A percentile compares a stretch with the other conserved stretches of the same genome.
phyloP scores from a whole-genome alignment of 2,797 vertebrate genomes.

The Takifugu rubripes region DNA sequence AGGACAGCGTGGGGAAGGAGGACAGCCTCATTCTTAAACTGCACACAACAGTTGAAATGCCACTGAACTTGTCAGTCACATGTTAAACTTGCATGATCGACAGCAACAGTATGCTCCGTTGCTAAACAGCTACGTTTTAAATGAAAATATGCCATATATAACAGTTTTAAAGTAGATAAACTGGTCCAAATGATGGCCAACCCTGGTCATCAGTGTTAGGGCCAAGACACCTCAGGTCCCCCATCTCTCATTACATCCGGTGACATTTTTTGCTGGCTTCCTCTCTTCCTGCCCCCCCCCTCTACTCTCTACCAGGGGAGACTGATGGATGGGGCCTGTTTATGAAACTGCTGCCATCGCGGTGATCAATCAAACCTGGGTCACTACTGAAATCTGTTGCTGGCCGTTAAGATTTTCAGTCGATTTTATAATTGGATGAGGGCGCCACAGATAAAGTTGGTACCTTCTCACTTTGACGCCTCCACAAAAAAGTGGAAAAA shows the following conservation, averaged over 20 bases:
- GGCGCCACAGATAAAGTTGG: slow-evolving; percentile 27
- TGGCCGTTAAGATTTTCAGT: slow-evolving; percentile 37
- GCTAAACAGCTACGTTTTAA: background rate
- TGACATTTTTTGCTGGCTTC: slow-evolving; percentile 70
- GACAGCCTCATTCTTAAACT: slow-evolving; percentile 45
- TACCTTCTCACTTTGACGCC: background rate
- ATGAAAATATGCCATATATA: background rate
- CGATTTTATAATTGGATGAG: slow-evolving; percentile 34
- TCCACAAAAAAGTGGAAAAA: too few species aligned
- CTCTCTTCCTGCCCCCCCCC: slow-evolving; percentile 17
- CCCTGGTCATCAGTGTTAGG: slow-evolving; percentile 59
- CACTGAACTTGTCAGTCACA: slow-evolving; percentile 27
- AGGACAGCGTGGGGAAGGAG: slow-evolving; percentile 19
- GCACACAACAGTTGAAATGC: slow-evolving; percentile 45
- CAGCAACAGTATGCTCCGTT: background rate
- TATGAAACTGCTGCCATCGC: slow-evolving; percentile 78
- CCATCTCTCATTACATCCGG: slow-evolving; percentile 32
- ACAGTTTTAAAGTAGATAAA: slow-evolving; percentile 11
- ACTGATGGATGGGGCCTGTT: slow-evolving; percentile 77
- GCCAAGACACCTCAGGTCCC: slow-evolving; percentile 42
- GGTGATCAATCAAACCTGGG: slow-evolving; percentile 75
- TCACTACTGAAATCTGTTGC: slow-evolving; percentile 59
- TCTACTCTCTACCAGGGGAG: slow-evolving; percentile 63
- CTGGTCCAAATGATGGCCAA: background rate
- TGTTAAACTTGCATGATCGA: slow-evolving; percentile 10